Evolutionary conservation across 2,888 invertebrate genomes (phyloP).

Genomic region (Plutella xylostella): DNA sequence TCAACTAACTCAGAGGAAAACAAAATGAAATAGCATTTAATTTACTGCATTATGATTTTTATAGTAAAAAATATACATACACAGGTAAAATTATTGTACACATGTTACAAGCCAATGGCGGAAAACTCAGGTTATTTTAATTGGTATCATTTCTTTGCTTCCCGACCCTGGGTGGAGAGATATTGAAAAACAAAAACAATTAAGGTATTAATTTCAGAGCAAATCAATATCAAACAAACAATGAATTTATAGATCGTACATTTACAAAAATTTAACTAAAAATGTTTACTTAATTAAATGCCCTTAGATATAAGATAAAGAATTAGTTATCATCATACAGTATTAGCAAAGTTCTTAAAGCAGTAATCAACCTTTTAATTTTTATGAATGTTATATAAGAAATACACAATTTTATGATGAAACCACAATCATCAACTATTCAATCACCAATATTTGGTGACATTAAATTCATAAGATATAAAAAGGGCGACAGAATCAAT

Average conservation of each 20-base stretch:
- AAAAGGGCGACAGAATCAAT: slow-evolving; percentile 38
- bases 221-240: too few relatives aligned
- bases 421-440: background rate
- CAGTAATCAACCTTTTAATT: background rate
- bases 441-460: background rate
- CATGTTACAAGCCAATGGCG: slow-evolving; percentile 52
- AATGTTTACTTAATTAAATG: slow-evolving; percentile 7
- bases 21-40: slow-evolving; percentile 42
- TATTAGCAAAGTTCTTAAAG: slow-evolving; percentile 1
- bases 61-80: slow-evolving; percentile 68
- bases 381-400: background rate
- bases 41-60: slow-evolving; percentile 64
- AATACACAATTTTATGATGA: background rate
- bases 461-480: background rate
- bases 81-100: slow-evolving; percentile 60
- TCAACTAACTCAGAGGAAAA: slow-evolving; percentile 15
- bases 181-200: too few relatives aligned
- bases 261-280: slow-evolving; percentile 4
- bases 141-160: too few relatives aligned
- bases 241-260: too few relatives aligned
- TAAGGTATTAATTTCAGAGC: too few relatives aligned
- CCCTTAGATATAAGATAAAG: slow-evolving; percentile 7
- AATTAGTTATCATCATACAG: slow-evolving; percentile 2
- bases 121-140: too few relatives aligned
- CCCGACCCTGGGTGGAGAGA: too few relatives aligned